Evolutionary conservation across 1,140 invertebrate genomes (phyloP).

Genomic region (Semibalanus balanoides): DNA sequence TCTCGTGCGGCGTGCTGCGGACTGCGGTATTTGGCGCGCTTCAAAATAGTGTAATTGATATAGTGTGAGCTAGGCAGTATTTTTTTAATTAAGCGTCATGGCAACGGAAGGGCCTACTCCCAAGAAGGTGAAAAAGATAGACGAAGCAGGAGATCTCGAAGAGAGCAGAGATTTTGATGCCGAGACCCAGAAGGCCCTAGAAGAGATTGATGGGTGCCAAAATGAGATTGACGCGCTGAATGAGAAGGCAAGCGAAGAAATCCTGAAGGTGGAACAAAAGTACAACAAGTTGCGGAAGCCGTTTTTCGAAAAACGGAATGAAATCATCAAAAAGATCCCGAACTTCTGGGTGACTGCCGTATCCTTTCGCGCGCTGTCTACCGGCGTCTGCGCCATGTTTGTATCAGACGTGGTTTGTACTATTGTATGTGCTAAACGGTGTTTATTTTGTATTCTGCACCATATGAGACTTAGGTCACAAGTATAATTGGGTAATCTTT

Average conservation of each 20-base stretch:
- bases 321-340: slow-evolving; percentile 70
- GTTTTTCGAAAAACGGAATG: slow-evolving; percentile 65
- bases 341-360: slow-evolving; percentile 86
- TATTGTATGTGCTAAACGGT: no score
- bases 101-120: not conserved
- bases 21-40: not conserved
- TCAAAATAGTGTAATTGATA: no score
- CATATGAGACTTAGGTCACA: no score
- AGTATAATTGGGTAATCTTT: no score
- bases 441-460: no score
- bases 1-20: not conserved
- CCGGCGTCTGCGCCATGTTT: not conserved
- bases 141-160: not conserved
- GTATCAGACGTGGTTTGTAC: not conserved
- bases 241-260: slow-evolving; percentile 77
- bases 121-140: not conserved
- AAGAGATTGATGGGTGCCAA: slow-evolving; percentile 64
- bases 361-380: slow-evolving; percentile 32
- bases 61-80: not conserved
- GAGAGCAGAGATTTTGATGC: slow-evolving; percentile 37
- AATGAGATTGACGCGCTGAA: slow-evolving; percentile 66
- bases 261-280: slow-evolving; percentile 79
- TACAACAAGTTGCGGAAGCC: slow-evolving; percentile 78
- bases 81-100: not conserved
- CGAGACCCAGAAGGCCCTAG: slow-evolving; percentile 52